phyloP scores from a whole-genome alignment of 2,797 vertebrate genomes.

The Phalloptychus januarius region DNA sequence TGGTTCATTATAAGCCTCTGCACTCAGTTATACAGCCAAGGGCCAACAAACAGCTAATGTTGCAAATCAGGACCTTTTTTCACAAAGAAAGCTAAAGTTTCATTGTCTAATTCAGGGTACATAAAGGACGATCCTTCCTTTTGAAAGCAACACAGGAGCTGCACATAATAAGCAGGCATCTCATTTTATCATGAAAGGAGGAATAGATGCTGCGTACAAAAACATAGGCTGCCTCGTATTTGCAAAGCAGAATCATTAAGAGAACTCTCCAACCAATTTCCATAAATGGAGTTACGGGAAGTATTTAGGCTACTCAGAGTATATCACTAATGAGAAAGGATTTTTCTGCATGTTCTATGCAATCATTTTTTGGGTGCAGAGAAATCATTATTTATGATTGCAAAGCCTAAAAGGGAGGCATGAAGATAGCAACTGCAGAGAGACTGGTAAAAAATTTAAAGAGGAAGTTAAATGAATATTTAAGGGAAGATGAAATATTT shows the following conservation, averaged over 20 bases:
- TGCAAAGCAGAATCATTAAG: constrained; percentile 75
- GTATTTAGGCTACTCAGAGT: constrained; percentile 83
- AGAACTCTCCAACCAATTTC: constrained; percentile 78
- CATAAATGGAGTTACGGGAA: constrained; percentile 82
- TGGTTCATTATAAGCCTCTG: constrained; percentile 5
- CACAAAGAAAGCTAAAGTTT: constrained; percentile 32
- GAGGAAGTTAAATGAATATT: constrained; percentile 86
- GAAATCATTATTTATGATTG: constrained; percentile 86
- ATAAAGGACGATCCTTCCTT: constrained; percentile 13
- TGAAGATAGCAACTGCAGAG: constrained; percentile 74
- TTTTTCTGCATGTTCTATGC: constrained; percentile 85
- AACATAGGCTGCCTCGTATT: constrained; percentile 70
- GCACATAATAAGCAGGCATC: constrained; percentile 38
- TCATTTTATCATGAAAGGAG: constrained; percentile 64
- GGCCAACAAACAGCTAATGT: constrained; percentile 4
- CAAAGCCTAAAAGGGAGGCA: constrained; percentile 80
- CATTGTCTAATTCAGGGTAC: constrained; percentile 27
- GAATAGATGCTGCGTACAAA: constrained; percentile 59
- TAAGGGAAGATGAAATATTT: constrained; percentile 86
- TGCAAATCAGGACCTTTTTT: constrained; percentile 11
- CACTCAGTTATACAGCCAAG: neutral
- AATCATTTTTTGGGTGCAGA: constrained; percentile 77
- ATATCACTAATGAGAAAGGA: constrained; percentile 85
- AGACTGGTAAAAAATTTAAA: constrained; percentile 84
- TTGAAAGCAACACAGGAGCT: constrained; percentile 44